phyloP scores from a whole-genome alignment of 2,113 vertebrate species.

The Plectropomus leopardus region DNA sequence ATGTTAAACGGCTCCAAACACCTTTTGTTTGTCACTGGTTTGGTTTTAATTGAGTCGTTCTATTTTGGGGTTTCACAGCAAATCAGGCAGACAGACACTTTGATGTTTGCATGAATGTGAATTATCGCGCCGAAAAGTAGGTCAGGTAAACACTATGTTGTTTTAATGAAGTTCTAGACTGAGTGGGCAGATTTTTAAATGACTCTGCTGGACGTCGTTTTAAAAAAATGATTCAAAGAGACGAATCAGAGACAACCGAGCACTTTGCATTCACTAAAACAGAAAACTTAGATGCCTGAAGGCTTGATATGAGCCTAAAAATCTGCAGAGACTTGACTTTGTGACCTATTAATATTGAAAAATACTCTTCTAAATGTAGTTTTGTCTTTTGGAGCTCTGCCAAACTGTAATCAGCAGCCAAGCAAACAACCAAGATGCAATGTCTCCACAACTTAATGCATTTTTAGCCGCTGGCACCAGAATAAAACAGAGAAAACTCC shows the following conservation, averaged over 20 bases:
- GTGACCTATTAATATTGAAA: background rate
- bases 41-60: conserved; percentile 27
- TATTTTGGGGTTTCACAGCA: conserved; percentile 37
- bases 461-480: background rate
- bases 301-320: background rate
- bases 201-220: background rate
- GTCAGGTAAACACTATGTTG: conserved; percentile 45
- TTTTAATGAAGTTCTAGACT: conserved; percentile 1
- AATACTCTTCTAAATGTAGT: background rate
- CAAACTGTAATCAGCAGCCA: background rate
- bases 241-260: background rate
- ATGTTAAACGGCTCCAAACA: background rate
- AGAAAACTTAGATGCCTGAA: too few relatives aligned
- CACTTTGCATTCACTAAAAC: background rate
- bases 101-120: conserved; percentile 37
- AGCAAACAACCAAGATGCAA: background rate
- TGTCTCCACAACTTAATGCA: background rate
- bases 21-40: conserved; percentile 33
- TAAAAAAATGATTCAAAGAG: background rate
- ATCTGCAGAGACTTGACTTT: background rate
- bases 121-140: conserved; percentile 36
- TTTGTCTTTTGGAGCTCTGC: background rate
- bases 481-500: background rate
- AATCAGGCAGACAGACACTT: conserved; percentile 40
- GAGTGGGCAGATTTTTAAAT: conserved; percentile 16